A percentile compares a stretch with the other conserved stretches of the same genome.
Conservation (phyloP, 2,113 vertebrate genomes). For the Psammodynastes pulverulentus region DNA sequence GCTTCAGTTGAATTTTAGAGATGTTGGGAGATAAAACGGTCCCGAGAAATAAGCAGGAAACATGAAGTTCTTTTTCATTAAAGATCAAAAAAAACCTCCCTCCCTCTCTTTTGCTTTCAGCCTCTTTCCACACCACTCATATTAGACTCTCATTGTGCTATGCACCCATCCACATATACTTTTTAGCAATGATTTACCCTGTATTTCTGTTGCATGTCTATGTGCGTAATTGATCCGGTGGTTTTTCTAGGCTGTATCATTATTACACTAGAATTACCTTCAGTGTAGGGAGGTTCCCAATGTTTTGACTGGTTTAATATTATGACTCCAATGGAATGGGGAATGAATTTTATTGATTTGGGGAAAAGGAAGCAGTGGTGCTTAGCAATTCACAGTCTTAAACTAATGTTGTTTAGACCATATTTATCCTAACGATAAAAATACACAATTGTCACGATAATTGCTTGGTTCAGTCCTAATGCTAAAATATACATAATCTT, state of each 20-base stretch:
- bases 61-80: not conserved
- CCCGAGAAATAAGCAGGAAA: not conserved
- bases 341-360: not conserved
- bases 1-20: not conserved
- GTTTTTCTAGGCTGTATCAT: not conserved
- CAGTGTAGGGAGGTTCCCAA: no score
- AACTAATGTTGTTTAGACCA: not conserved
- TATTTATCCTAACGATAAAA: not conserved
- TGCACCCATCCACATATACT: not conserved
- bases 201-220: not conserved
- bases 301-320: not conserved
- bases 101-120: not conserved
- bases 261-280: not conserved
- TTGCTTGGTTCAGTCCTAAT: not conserved
- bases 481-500: not conserved
- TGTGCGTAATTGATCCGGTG: not conserved
- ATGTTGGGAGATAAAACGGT: not conserved
- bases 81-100: not conserved
- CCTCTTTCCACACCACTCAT: not conserved
- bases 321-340: not conserved
- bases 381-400: not conserved
- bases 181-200: not conserved
- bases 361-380: not conserved
- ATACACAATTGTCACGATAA: not conserved
- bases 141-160: no score